These are phyloP conservation scores for Zophobas atratus DNA, from an alignment of 1,140 invertebrate species.

Conservation along the genomic window DNA sequence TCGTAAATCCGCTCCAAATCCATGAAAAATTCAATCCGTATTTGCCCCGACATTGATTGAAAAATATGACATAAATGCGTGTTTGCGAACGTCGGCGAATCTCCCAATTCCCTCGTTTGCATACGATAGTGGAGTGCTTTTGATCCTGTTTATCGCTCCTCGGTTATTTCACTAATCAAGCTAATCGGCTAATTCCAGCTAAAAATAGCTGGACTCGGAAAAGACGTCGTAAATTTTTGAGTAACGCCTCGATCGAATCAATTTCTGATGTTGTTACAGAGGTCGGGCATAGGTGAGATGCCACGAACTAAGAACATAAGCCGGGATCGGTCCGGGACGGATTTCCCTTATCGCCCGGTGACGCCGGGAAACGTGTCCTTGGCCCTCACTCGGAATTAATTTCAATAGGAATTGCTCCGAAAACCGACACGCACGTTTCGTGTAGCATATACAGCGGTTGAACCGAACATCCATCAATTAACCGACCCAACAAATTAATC, in stretches of 20 bases:
- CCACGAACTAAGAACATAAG: constrained; percentile 32
- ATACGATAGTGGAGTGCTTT: constrained; percentile 18
- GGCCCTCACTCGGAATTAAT: constrained; percentile 17
- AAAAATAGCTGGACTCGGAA: neutral
- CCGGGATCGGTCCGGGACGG: constrained; percentile 21
- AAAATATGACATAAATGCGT: constrained; percentile 35
- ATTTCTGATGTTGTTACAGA: constrained; percentile 11
- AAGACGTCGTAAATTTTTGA: constrained; percentile 9
- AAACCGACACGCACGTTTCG: constrained; percentile 35
- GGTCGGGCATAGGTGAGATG: constrained; percentile 22
- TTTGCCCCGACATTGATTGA: constrained; percentile 23
- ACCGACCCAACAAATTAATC: constrained; percentile 33
- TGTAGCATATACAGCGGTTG: constrained; percentile 24
- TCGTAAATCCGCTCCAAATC: constrained; percentile 3
- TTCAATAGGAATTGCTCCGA: constrained; percentile 31
- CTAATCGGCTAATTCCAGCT: no score
- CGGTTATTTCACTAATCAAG: neutral
- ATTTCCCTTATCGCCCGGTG: constrained; percentile 14
- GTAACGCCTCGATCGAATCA: neutral
- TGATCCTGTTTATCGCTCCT: constrained; percentile 1
- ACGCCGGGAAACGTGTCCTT: constrained; percentile 8
- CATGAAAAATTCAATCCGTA: constrained; percentile 29
- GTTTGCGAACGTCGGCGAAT: constrained; percentile 16
- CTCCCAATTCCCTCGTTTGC: neutral
- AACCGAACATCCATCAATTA: constrained; percentile 26